Evolutionary conservation across 1,140 invertebrate species (phyloP), one percentile per base, ranked within the genome.

Genomic region (Leptinotarsa defecta): DNA sequence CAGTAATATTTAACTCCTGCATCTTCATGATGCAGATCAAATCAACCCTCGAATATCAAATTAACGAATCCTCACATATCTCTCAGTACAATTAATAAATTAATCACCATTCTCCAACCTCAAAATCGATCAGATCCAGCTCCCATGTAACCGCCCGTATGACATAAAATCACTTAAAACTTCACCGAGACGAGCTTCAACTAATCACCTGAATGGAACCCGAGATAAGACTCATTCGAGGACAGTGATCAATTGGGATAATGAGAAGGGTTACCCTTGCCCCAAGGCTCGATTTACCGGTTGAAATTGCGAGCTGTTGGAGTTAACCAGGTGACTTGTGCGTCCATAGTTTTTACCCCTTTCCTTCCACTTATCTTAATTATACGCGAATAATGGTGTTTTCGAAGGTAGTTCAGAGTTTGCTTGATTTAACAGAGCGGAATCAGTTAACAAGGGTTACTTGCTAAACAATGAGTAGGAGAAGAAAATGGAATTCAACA

Each of bases 131-230:
- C 52, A n/a, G n/a, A 17, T 57, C 52, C 52, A 19, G n/a, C 52
- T 57, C 52, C 4, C 52, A 57, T 3, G n/a, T 57, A 17, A 57
- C n/a, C 52, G 15, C 52, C 6, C n/a, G 52, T 57, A 19, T 57
- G 52, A 57, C 52, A 57, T 57, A 57, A 57, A 57, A 57, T 57
- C 52, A 57, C 52, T 57, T 57, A 57, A 57, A 57, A 57, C 52
- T 57, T 57, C 13, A 19, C n/a, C 52, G 52, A 57, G 52, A 57
- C n/a, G 52, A 57, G 52, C 52, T 19, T 6, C 13, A 19, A 57
- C 52, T 57, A 57, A 57, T 57, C 52, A 57, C 52, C 52, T 57
- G 52, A 57, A 57, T 15, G 52, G 15, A 57, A 57, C 17, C 52
- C 52, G n/a, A 57, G 52, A 57, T 57, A 57, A 57, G 52, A 57